These are phyloP conservation scores for Alcedo atthis DNA, from an alignment of 2,797 vertebrate genomes.

Conservation along the genomic window DNA sequence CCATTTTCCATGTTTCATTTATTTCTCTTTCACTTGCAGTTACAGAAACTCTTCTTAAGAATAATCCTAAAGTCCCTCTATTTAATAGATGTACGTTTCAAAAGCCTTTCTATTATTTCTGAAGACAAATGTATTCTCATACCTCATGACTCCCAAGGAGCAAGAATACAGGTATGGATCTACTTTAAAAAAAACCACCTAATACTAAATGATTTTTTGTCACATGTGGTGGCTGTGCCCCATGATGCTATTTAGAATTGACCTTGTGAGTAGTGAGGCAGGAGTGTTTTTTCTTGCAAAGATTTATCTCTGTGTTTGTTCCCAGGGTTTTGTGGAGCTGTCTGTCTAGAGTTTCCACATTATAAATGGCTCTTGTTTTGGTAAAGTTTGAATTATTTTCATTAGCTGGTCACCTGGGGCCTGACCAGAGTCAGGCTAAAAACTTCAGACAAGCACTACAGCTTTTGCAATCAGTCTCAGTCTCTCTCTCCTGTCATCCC, in stretches of 20 bases:
- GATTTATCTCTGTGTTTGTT: slow-evolving; percentile 73
- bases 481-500: slow-evolving; percentile 71
- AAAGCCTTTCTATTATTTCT: background rate
- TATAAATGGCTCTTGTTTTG: slow-evolving; percentile 80
- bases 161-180: background rate
- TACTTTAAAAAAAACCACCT: slow-evolving; percentile 11
- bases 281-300: slow-evolving; percentile 44
- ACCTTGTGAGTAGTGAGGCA: slow-evolving; percentile 20
- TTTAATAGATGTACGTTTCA: background rate
- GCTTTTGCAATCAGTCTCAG: slow-evolving; percentile 75
- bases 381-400: slow-evolving; percentile 83
- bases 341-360: slow-evolving; percentile 78
- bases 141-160: background rate
- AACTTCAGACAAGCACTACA: slow-evolving; percentile 78
- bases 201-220: slow-evolving; percentile 29
- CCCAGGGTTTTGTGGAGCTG: slow-evolving; percentile 73
- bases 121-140: background rate
- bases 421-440: slow-evolving; percentile 75
- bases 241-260: slow-evolving; percentile 44
- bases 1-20: background rate
- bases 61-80: background rate
- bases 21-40: background rate
- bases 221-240: slow-evolving; percentile 4
- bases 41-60: background rate
- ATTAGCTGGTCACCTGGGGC: slow-evolving; percentile 81